A percentile compares a stretch with the other conserved stretches of the same genome.
Conservation (phyloP, 2,797 vertebrate species). For the Epinephelus coioides region DNA sequence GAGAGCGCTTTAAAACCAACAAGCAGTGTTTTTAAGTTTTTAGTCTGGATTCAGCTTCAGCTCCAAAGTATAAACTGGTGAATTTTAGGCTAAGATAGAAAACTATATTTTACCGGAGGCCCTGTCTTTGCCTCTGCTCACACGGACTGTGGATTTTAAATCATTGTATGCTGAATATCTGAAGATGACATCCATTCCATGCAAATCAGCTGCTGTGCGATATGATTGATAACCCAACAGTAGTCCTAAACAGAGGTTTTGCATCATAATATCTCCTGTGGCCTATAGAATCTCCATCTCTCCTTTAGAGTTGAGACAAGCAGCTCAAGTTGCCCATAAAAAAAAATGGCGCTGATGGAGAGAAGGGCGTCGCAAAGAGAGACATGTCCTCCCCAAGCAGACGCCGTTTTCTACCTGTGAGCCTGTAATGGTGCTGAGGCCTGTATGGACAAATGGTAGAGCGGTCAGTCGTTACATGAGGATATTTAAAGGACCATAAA, state of each 20-base stretch:
- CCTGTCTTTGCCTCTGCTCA: constrained; percentile 12
- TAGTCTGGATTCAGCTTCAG: constrained; percentile 60
- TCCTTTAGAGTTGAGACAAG: constrained; percentile 25
- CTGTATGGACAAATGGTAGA: constrained; percentile 27
- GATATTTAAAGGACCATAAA: constrained; percentile 50
- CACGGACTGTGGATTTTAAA: constrained; percentile 42
- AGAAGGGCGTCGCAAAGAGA: constrained; percentile 11
- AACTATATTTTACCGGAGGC: constrained; percentile 26
- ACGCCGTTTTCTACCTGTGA: constrained; percentile 33
- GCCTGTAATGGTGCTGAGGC: constrained; percentile 31
- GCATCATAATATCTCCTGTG: constrained; percentile 1
- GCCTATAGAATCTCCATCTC: constrained; percentile 18
- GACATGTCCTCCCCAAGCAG: constrained; percentile 3
- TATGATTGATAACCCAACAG: constrained; percentile 20
- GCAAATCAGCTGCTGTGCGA: constrained; percentile 33
- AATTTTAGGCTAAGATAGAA: constrained; percentile 40
- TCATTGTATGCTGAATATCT: constrained; percentile 32
- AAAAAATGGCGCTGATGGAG: constrained; percentile 21
- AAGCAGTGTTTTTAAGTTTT: constrained; percentile 55
- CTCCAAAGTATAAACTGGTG: constrained; percentile 48
- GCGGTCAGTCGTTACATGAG: not conserved
- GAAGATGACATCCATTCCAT: constrained; percentile 25
- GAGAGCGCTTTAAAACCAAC: constrained; percentile 39
- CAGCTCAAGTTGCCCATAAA: constrained; percentile 17
- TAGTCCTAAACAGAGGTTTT: constrained; percentile 31